phyloP scores from a whole-genome alignment of 2,888 invertebrate species.

The Conops quadrifasciatus region DNA sequence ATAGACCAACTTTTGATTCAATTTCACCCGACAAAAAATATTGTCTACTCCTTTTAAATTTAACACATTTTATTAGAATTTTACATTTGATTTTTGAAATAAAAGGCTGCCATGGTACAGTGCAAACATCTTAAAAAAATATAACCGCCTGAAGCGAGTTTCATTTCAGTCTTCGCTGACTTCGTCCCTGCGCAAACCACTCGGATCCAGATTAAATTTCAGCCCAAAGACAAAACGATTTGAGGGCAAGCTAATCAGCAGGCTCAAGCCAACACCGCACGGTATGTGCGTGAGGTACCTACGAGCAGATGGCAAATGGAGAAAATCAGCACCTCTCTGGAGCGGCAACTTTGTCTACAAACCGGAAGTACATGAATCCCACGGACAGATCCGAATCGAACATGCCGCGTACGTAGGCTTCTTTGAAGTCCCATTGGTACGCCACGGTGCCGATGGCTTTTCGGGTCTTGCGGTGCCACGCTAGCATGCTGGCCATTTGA shows the following conservation, averaged over 20 bases:
- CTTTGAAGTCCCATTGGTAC: constrained; percentile 62
- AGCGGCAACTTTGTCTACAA: constrained; percentile 12
- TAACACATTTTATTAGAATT: constrained; percentile 7
- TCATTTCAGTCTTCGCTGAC: not conserved
- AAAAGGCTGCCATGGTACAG: not conserved
- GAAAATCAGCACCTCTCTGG: too few species aligned
- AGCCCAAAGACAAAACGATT: constrained; percentile 63
- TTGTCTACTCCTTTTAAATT: not conserved
- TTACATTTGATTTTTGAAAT: not conserved
- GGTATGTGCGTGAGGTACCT: constrained; percentile 57
- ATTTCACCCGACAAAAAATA: too few species aligned
- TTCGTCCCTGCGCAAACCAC: constrained; percentile 51
- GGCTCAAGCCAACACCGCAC: constrained; percentile 57
- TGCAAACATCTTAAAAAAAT: constrained; percentile 12
- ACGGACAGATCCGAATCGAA: constrained; percentile 62
- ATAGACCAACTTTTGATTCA: too few species aligned
- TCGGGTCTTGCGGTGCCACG: constrained; percentile 55
- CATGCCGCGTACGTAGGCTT: constrained; percentile 59
- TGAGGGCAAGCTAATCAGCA: constrained; percentile 57
- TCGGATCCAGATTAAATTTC: constrained; percentile 61
- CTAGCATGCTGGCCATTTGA: constrained; percentile 60
- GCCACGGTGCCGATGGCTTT: constrained; percentile 60
- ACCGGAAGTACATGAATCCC: constrained; percentile 63
- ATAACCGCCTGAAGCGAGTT: not conserved
- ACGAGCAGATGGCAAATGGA: not conserved